Evolutionary conservation across 2,888 invertebrate species (phyloP), one percentile per base, ranked within the genome.

Genomic region (Seladonia tumulorum): DNA sequence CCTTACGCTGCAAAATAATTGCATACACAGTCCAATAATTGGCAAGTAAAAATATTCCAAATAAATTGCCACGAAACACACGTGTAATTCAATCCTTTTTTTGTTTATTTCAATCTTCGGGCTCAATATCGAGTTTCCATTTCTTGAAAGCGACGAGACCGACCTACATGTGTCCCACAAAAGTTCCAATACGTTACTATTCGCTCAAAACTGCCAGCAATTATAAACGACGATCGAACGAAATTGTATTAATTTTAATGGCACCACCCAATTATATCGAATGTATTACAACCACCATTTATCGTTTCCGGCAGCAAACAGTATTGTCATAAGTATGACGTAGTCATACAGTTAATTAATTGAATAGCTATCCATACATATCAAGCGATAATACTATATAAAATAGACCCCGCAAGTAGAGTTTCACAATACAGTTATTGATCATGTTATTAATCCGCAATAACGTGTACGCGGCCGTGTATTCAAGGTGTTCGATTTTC

Each of bases 341-440:
- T 39, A 8, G 45, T 25, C n/a, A 16, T 25, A 75, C 42, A 60
- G 25, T 60, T 60, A 75, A 80, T 68, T 68, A 68, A 68, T 75
- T 14, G 45, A 29, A 25, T 73, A 35, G 22, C 35, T 22, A 16
- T 42, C 57, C 25, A n/a, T 29, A 68, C 10, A 53, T 22, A 29
- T 66, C 25, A 10, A 14, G 5, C 14, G 4, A 70, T 68, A 53
- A 47, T 39, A n/a, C n/a, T n/a, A n/a, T n/a, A 18, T 39, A 66
- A 66, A 68, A 66, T 39, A 42, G 4, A 66, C 8, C 29, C 16
- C 22, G 14, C 42, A 7, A 29, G 29, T 45, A 45, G 25, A 39
- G 8, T 47, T 74, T 42, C 66, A 42, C 53, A 74, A 66, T n/a
- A 29, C n/a, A n/a, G n/a, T 60, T 60, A 25, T n/a, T 10, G 45